Evolutionary conservation across 2,888 invertebrate genomes (phyloP), one percentile per base, ranked within the genome.

Genomic region (Sarcophaga subvicina): DNA sequence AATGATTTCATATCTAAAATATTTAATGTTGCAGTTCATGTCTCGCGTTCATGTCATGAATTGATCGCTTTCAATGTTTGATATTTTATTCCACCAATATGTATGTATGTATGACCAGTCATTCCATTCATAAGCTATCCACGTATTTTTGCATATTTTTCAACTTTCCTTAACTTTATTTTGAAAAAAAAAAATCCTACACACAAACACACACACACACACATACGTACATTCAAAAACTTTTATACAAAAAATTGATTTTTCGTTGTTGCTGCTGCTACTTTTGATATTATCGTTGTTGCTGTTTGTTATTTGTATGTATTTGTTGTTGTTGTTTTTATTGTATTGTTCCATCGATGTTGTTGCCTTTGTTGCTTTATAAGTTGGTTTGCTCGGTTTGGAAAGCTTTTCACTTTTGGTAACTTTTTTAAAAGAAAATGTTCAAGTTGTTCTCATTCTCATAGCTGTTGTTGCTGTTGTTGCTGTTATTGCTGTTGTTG

Each of bases 361-460:
- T 81, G 80, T 85, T 81, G 77, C 69, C 85, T 54, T 54, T 54
- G 54, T 54, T 54, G 17, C 5, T 12, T 5, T 17, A 54, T 17
- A 81, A 72, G 69, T 81, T 81, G 85, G 81, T 73, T 81, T 80
- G 63, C 49, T 78, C 47, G 72, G 78, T 73, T 84, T 70, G n/a
- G 59, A 69, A 85, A 85, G 64, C 78, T 78, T 73, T 85, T 81
- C 72, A 54, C 66, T 72, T 54, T 20, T 66, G 71, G 60, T 37
- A 71, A 82, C 62, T 59, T 72, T 49, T 49, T 54, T 54, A 63
- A 72, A 77, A 76, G 69, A 85, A 81, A 85, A 72, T 85, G 80
- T 73, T 63, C 17, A 4, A 27, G 27, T 4, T 54, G 60, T n/a
- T 60, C 37, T 72, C 14, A n/a, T 60, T 25, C 25, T 71, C 17